These are phyloP conservation scores for Drymodes brunneopygia DNA, from an alignment of 2,113 vertebrate species.

Conservation along the genomic window DNA sequence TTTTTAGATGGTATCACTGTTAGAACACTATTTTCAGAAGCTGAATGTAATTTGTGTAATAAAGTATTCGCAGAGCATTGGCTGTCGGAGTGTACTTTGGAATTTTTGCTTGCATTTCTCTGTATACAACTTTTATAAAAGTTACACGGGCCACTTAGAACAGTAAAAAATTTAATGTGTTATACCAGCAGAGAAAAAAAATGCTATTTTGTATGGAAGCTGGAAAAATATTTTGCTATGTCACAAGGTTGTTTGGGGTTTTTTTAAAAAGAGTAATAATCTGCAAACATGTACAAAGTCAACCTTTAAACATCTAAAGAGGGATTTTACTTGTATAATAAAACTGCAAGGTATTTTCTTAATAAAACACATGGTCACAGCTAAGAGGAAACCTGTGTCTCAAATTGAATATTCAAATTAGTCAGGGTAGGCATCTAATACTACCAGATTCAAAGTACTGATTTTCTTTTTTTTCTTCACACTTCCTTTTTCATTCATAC, in stretches of 20 bases:
- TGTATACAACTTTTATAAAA: slow-evolving; percentile 37
- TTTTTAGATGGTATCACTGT: slow-evolving; percentile 96
- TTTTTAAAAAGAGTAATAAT: not conserved
- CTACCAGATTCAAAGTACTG: not conserved
- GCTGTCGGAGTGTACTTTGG: slow-evolving; percentile 66
- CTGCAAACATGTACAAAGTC: slow-evolving; percentile 11
- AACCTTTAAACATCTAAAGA: slow-evolving; percentile 20
- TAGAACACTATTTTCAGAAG: slow-evolving; percentile 99
- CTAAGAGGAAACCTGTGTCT: slow-evolving; percentile 55
- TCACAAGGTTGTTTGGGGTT: not conserved
- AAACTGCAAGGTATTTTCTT: not conserved
- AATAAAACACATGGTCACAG: slow-evolving; percentile 57
- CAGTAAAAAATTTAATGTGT: not conserved
- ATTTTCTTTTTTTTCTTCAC: not conserved
- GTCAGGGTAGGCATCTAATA: not conserved
- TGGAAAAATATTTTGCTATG: slow-evolving; percentile 42
- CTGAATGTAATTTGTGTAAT: slow-evolving; percentile 99
- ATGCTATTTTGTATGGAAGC: slow-evolving; percentile 29
- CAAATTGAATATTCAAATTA: slow-evolving; percentile 32
- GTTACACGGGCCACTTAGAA: not conserved
- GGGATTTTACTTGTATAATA: slow-evolving; percentile 24
- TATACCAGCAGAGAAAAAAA: slow-evolving; percentile 1
- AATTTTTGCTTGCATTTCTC: slow-evolving; percentile 47
- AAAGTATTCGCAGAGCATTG: slow-evolving; percentile 99
- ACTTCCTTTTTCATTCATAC: not conserved